Percentiles rank a stretch among this genome's conserved stretches.
phyloP scores from a whole-genome alignment of 2,797 vertebrate genomes.

The Lepilemur ruficaudatus region DNA sequence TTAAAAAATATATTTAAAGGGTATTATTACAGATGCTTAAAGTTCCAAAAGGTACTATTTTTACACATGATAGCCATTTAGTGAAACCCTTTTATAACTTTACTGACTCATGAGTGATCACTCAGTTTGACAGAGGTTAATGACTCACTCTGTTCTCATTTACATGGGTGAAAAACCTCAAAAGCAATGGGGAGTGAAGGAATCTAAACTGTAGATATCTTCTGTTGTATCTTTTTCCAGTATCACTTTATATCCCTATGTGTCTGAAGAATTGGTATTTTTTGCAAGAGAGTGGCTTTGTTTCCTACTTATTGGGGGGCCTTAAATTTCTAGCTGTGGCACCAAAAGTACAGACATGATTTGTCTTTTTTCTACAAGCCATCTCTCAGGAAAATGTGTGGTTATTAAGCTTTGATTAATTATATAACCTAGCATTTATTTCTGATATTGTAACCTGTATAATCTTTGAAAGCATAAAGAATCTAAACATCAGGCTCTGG shows the following conservation, averaged over 20 bases:
- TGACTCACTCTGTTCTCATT: slow-evolving; percentile 18
- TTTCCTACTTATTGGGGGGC: background rate
- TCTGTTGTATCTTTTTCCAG: slow-evolving; percentile 2
- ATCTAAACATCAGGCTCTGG: slow-evolving; percentile 20
- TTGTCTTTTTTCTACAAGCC: slow-evolving; percentile 1
- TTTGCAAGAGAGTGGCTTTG: slow-evolving; percentile 1
- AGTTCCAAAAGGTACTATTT: slow-evolving; percentile 29
- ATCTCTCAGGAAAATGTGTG: slow-evolving; percentile 8
- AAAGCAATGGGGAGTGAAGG: background rate
- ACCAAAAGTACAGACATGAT: background rate
- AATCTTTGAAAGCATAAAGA: slow-evolving; percentile 5
- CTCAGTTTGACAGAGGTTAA: slow-evolving; percentile 15
- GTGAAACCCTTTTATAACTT: slow-evolving; percentile 31
- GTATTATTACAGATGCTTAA: slow-evolving; percentile 2
- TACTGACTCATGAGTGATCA: slow-evolving; percentile 20
- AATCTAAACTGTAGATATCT: background rate
- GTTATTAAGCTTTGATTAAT: slow-evolving; percentile 28
- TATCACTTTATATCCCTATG: background rate
- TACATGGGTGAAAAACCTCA: background rate
- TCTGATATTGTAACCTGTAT: background rate
- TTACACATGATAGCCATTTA: background rate
- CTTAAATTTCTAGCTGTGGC: slow-evolving; percentile 44
- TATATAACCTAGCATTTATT: slow-evolving; percentile 14
- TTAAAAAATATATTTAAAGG: slow-evolving; percentile 4
- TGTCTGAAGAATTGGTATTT: background rate